These are phyloP conservation scores for Conomelus anceps DNA, from an alignment of 2,888 invertebrate species.

Conservation along the genomic window DNA sequence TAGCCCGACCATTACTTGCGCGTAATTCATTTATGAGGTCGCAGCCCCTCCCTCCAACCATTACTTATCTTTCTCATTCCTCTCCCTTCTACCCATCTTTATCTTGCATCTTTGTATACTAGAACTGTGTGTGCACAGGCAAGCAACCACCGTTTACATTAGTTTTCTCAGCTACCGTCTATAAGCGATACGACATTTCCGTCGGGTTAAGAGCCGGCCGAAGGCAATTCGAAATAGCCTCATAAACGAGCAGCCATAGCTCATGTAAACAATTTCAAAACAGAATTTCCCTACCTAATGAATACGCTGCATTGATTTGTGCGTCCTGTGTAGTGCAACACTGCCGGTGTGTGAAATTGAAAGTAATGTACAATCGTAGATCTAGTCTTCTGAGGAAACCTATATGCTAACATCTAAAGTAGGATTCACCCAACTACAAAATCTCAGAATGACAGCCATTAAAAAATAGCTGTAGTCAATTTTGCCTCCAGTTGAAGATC, in stretches of 20 bases:
- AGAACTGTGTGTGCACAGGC: background rate
- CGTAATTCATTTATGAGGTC: background rate
- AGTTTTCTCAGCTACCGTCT: background rate
- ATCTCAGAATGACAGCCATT: too few species aligned
- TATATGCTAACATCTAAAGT: background rate
- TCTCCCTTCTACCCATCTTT: background rate
- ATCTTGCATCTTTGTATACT: background rate
- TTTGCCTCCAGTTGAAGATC: too few species aligned
- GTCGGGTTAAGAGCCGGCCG: too few species aligned
- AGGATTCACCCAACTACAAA: background rate
- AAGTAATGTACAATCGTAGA: background rate
- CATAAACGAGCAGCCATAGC: background rate
- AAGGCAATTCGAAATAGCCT: background rate
- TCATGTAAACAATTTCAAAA: background rate
- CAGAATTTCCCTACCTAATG: background rate
- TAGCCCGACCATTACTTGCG: background rate
- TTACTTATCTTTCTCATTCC: background rate
- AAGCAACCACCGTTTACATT: background rate
- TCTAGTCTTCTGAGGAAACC: background rate
- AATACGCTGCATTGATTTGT: background rate
- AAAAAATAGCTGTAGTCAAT: too few species aligned
- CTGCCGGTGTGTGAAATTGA: background rate
- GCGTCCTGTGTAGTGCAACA: background rate
- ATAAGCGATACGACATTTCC: background rate
- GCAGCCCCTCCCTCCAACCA: background rate